A percentile compares a stretch with the other conserved stretches of the same genome.
Evolutionary conservation across 2,888 invertebrate species (phyloP).

Genomic region (Tholera decimalis): DNA sequence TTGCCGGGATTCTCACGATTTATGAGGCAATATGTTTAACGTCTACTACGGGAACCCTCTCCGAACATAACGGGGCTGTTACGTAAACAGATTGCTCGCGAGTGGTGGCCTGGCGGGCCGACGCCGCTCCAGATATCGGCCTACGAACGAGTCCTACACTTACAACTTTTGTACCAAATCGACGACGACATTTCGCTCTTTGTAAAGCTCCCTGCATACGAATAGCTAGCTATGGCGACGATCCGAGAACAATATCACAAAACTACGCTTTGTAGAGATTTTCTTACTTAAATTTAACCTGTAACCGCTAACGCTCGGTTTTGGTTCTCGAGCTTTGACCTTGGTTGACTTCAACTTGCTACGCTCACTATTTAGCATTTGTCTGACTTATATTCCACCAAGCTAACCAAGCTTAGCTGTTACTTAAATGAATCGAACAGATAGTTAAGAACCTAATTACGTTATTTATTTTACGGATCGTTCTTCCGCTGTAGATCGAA

Average conservation of each 20-base stretch:
- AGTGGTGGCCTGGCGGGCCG: constrained; percentile 82
- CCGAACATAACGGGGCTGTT: constrained; percentile 90
- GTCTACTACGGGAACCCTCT: constrained; percentile 90
- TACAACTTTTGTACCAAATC: constrained; percentile 81
- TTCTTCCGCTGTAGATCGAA: not conserved
- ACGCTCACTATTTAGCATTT: constrained; percentile 17
- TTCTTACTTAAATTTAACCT: constrained; percentile 34
- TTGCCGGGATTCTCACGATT: constrained; percentile 90
- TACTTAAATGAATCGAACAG: not conserved
- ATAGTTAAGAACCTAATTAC: not conserved
- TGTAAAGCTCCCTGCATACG: constrained; percentile 73
- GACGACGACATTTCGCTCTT: constrained; percentile 74
- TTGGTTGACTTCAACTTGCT: constrained; percentile 3
- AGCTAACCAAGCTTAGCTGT: not conserved
- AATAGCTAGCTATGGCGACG: constrained; percentile 67
- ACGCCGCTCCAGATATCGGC: constrained; percentile 83
- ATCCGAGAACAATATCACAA: constrained; percentile 67
- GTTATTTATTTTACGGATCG: not conserved
- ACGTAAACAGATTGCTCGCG: constrained; percentile 91
- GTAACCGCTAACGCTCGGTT: constrained; percentile 13
- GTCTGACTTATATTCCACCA: not conserved
- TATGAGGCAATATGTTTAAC: constrained; percentile 92
- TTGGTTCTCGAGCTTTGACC: constrained; percentile 12
- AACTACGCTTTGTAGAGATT: constrained; percentile 59
- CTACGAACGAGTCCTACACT: constrained; percentile 82